A percentile compares a stretch with the other conserved stretches of the same genome.
Evolutionary conservation across 2,888 invertebrate species (phyloP).

Genomic region (Eupithecia pulchellata): DNA sequence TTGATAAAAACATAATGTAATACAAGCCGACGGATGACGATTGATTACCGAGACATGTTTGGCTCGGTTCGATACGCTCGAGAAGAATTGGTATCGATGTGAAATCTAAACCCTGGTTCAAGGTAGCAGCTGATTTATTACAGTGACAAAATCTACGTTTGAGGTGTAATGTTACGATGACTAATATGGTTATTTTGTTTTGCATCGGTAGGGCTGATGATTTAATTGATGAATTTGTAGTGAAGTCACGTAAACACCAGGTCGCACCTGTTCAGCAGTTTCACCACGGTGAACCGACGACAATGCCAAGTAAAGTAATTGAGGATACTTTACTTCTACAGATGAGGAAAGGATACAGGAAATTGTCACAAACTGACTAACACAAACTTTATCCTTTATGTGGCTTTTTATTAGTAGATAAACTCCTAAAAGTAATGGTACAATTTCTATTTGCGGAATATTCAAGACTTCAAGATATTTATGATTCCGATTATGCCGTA

Average conservation of each 20-base stretch:
- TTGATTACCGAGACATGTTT: slow-evolving; percentile 76
- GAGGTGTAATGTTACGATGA: slow-evolving; percentile 48
- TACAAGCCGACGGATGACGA: slow-evolving; percentile 66
- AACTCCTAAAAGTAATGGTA: neutral
- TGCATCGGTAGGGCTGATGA: slow-evolving; percentile 44
- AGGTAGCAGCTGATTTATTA: slow-evolving; percentile 70
- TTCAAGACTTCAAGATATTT: neutral
- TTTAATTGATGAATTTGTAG: slow-evolving; percentile 57
- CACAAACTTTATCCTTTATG: slow-evolving; percentile 33
- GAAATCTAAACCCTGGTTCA: slow-evolving; percentile 78
- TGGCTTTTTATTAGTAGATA: neutral
- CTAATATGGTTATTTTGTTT: slow-evolving; percentile 38
- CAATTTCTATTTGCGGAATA: neutral
- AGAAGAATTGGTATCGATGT: slow-evolving; percentile 69
- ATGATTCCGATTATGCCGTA: neutral
- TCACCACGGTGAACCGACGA: slow-evolving; percentile 73
- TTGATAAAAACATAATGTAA: slow-evolving; percentile 70
- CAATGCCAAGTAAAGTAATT: slow-evolving; percentile 75
- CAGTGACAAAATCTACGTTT: slow-evolving; percentile 60
- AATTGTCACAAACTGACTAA: slow-evolving; percentile 56
- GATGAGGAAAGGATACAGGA: slow-evolving; percentile 74
- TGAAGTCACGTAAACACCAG: slow-evolving; percentile 69
- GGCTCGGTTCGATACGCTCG: slow-evolving; percentile 76
- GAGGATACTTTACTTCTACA: slow-evolving; percentile 74
- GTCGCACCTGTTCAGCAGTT: slow-evolving; percentile 73